These are phyloP conservation scores for Pionites leucogaster DNA, from an alignment of 2,113 vertebrate species.

Conservation along the genomic window DNA sequence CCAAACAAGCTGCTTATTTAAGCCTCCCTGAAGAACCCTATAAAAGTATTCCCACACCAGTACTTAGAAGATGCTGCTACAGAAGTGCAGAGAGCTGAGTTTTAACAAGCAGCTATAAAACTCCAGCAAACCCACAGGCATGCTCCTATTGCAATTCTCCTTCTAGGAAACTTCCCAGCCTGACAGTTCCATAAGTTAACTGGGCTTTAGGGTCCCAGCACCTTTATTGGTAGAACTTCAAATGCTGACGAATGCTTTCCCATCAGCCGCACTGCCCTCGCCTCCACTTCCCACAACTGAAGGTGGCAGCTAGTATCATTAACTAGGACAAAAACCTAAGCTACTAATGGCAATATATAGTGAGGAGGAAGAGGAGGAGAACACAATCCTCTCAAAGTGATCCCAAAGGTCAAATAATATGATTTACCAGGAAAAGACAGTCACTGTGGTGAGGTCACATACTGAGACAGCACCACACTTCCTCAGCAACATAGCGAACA, in stretches of 20 bases:
- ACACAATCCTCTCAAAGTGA: not conserved
- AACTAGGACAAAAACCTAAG: not conserved
- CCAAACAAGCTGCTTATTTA: not conserved
- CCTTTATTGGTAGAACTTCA: not conserved
- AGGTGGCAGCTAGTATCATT: not conserved
- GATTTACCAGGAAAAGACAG: not conserved
- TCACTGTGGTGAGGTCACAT: not conserved
- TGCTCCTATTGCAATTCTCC: not conserved
- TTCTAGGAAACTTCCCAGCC: not conserved
- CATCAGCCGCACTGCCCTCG: not conserved
- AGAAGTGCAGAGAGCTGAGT: not conserved
- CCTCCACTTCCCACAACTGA: not conserved
- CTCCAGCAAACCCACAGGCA: not conserved
- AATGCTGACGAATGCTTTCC: not conserved
- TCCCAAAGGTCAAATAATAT: not conserved
- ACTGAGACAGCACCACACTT: not conserved
- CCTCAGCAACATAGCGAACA: not conserved
- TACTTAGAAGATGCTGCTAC: not conserved
- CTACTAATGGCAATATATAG: fast-evolving
- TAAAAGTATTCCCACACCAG: slow-evolving; percentile 13
- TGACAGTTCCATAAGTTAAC: not conserved
- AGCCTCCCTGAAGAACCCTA: not conserved
- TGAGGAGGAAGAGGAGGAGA: not conserved
- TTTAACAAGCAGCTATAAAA: slow-evolving; percentile 31
- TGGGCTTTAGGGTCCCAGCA: not conserved